phyloP scores from a whole-genome alignment of 2,888 invertebrate genomes.

The Apodemia hepburni region DNA sequence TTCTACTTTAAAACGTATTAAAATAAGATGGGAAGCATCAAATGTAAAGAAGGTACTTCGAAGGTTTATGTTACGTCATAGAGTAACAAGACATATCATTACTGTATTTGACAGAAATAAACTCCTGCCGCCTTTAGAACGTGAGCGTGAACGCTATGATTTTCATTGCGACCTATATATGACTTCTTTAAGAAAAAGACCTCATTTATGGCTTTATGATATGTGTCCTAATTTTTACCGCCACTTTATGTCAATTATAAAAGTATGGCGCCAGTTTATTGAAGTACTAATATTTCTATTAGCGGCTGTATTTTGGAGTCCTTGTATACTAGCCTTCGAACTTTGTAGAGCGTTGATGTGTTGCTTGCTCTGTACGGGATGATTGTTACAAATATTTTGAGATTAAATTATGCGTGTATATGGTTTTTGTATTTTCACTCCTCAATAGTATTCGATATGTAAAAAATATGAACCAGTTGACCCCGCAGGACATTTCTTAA shows the following conservation, averaged over 20 bases:
- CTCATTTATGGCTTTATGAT: conserved; percentile 41
- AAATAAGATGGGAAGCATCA: not conserved
- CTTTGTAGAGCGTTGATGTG: conserved; percentile 41
- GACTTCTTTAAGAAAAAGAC: conserved; percentile 43
- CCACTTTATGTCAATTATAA: conserved; percentile 42
- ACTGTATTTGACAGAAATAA: not conserved
- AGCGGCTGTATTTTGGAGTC: conserved; percentile 52
- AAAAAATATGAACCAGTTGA: no score
- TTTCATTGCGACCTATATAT: conserved; percentile 44
- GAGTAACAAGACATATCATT: not conserved
- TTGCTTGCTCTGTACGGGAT: conserved; percentile 44
- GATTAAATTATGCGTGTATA: not conserved
- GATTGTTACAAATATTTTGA: conserved; percentile 17
- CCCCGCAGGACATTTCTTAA: no score
- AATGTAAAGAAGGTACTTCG: not conserved
- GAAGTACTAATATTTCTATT: conserved; percentile 46
- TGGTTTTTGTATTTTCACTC: not conserved
- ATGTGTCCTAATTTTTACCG: conserved; percentile 51
- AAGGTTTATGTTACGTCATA: not conserved
- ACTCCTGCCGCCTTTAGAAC: conserved; percentile 1
- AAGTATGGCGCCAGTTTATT: conserved; percentile 41
- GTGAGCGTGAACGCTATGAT: conserved; percentile 30
- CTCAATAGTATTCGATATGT: no score
- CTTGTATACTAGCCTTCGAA: conserved; percentile 48
- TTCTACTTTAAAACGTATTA: conserved; percentile 23